Evolutionary conservation across 1,140 invertebrate genomes (phyloP), one percentile per base, ranked within the genome.

Genomic region (Monochamus saltuarius): DNA sequence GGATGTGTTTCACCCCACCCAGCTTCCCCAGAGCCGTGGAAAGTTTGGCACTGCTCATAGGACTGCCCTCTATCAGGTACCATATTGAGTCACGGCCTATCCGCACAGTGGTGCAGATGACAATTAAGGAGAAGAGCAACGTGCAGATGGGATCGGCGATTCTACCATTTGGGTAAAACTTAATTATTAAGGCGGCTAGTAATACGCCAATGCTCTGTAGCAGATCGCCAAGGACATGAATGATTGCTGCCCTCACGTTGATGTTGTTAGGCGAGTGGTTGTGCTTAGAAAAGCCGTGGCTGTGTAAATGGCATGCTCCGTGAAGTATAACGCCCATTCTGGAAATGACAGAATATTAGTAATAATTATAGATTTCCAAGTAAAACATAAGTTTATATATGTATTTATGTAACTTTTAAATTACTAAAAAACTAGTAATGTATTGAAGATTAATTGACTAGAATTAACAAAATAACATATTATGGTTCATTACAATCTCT

Each of bases 141-240:
- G 93, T 95, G 81, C 93, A 95, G 64, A 95, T 85, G 8, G 93
- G 92, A 81, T 96, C 93, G 40, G 88, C 89, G 47, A 93, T 78
- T 74, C 91, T 88, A 56, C 83, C 89, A 64, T 82, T 76, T 6
- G 89, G 89, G 86, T 89, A 81, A 13, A 66, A 57, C 56, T 75
- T 74, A 35, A 75, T 70, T 14, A 74, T 68, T 1, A 73, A 57
- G 13, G 73, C 71, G n/a, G 72, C 70, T 40, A 74, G 14, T 17
- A 75, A 47, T n/a, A 75, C 73, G 7, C 73, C 73, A 14, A 72
- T 22, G 59, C 72, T 94, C 78, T 97, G 94, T 53, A 96, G 84
- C 42, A 97, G 82, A 79, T 97, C 94, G 0, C 94, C 94, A 52
- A 97, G 80, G 14, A 96, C 92, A 76, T 97, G 94, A 64, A 97